Evolutionary conservation across 2,113 vertebrate genomes (phyloP), one percentile per base, ranked within the genome.

Genomic region (Psilopogon haemacephalus): DNA sequence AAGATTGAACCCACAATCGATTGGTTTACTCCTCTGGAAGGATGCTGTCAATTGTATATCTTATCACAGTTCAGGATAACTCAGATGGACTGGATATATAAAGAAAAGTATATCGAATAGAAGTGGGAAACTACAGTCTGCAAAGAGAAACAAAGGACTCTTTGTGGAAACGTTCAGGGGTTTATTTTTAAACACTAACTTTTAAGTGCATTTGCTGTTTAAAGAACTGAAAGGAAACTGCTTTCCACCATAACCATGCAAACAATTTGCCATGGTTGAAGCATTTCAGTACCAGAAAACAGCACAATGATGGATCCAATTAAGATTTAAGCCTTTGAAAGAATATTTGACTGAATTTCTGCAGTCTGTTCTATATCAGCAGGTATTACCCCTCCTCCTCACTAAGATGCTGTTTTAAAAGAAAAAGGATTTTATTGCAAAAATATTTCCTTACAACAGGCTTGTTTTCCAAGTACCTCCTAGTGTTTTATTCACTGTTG

Each of bases 341-440:
- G 37, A 82, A 72, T 48, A 94, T 84, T 93, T 0, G 2, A 13
- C 46, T 75, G 71, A 74, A 62, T 77, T 93, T 92, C 70, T 88
- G 48, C 12, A 82, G 80, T 82, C 88, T 96, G 93, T 91, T 94
- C 80, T 91, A 2, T 72, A 92, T 95, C 76, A 95, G 44, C 35
- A 88, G 37, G 42, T 86, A 93, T 42, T 40, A 71, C 8, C 52
- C 46, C 33, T 73, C 37, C 59, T 74, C 52, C 65, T 80, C 70
- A 59, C 35, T 86, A 91, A 93, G 91, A 72, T 28, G 54, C 8
- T 32, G 8, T 76, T 84, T 90, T 84, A 87, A 82, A 77, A 32
- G 28, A 76, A 76, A 88, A 83, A 92, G 75, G 2, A 20, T 79
- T 87, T 86, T 50, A 90, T 58, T 79, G 44, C 19, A 79, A 67